Conservation (phyloP, 1,140 invertebrate genomes). For the Drusus annulatus region DNA sequence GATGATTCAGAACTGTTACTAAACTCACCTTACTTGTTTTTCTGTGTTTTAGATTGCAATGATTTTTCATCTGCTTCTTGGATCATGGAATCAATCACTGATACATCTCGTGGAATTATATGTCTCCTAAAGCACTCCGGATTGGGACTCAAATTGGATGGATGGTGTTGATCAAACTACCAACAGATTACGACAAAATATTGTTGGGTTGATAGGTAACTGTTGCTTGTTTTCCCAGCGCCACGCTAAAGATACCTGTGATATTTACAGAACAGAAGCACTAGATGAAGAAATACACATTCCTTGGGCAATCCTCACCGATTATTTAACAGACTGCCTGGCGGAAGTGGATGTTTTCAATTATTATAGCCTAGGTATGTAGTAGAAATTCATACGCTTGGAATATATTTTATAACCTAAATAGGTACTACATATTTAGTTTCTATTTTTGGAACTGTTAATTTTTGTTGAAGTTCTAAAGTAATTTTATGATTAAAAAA, state of each 20-base stretch:
- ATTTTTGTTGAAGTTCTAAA: not conserved
- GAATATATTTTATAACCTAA: too few relatives aligned
- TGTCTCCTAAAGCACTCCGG: constrained; percentile 42
- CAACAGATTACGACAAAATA: constrained; percentile 25
- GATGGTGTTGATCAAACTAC: constrained; percentile 32
- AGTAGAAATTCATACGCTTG: not conserved
- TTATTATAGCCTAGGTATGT: constrained; percentile 69
- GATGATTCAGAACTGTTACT: not conserved
- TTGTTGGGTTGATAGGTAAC: constrained; percentile 36
- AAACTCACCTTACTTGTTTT: not conserved
- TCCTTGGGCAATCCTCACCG: constrained; percentile 63
- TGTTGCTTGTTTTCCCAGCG: constrained; percentile 36
- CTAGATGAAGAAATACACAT: not conserved
- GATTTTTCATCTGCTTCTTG: constrained; percentile 24
- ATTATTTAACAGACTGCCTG: constrained; percentile 65
- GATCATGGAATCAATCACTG: constrained; percentile 49
- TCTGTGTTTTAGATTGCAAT: constrained; percentile 23
- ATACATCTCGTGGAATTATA: constrained; percentile 47
- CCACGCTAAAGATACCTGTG: not conserved
- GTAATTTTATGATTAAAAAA: too few relatives aligned
- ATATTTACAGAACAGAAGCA: not conserved
- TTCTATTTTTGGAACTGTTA: too few relatives aligned
- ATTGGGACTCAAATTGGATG: constrained; percentile 39
- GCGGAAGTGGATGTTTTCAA: constrained; percentile 66
- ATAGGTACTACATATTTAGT: too few relatives aligned